Percentiles rank a stretch among this genome's conserved stretches.
These are phyloP conservation scores for Schizaphis graminum DNA, from an alignment of 2,888 invertebrate genomes.

Conservation along the genomic window DNA sequence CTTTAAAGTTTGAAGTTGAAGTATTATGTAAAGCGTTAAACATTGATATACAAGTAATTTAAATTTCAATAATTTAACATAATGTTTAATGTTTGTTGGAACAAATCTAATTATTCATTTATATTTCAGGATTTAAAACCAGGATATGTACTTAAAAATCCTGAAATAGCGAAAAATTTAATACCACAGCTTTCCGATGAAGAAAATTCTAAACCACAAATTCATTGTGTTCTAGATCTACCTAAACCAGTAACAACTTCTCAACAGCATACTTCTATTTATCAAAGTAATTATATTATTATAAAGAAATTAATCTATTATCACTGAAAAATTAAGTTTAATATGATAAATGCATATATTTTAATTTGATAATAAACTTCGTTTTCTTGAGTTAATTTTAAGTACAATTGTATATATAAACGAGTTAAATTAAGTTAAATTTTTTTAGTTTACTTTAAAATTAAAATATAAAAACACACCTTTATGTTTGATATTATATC, in stretches of 20 bases:
- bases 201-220: background rate
- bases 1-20: conserved; percentile 99
- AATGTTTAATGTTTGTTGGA: background rate
- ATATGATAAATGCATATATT: background rate
- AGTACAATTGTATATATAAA: background rate
- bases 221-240: background rate
- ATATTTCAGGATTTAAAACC: conserved; percentile 29
- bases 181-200: background rate
- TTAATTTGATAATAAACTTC: background rate
- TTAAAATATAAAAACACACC: background rate
- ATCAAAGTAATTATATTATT: background rate
- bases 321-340: background rate
- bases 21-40: conserved; percentile 94
- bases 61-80: background rate
- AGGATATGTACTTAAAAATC: conserved; percentile 36
- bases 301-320: background rate
- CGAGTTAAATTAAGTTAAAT: background rate
- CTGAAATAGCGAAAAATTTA: conserved; percentile 27
- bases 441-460: background rate
- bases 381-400: background rate
- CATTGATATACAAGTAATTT: conserved; percentile 81
- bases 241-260: background rate
- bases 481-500: background rate
- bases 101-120: conserved; percentile 9
- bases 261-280: background rate